These are phyloP conservation scores for Girardinus metallicus DNA, from an alignment of 2,797 vertebrate genomes.

Conservation along the genomic window DNA sequence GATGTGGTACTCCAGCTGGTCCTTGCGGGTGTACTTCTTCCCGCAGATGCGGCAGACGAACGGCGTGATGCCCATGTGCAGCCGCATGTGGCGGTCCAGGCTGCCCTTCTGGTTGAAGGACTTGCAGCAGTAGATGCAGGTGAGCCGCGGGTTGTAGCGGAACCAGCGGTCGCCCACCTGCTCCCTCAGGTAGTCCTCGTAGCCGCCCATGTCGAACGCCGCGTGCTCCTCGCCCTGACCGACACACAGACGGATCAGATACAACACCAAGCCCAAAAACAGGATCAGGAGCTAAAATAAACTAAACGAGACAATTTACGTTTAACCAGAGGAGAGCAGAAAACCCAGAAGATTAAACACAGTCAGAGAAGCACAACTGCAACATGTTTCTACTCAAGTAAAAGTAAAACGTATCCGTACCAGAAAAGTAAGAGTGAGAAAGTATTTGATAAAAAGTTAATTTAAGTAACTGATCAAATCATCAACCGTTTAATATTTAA, in stretches of 20 bases:
- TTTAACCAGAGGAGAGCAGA: no score
- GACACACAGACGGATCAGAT: neutral
- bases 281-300: no score
- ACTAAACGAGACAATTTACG: no score
- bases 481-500: no score
- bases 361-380: no score
- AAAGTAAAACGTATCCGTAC: no score
- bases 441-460: no score
- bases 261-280: no score
- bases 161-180: slow-evolving; percentile 98
- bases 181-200: slow-evolving; percentile 96
- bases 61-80: slow-evolving; percentile 98
- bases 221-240: slow-evolving; percentile 89
- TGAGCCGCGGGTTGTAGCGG: slow-evolving; percentile 97
- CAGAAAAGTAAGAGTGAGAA: no score
- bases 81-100: slow-evolving; percentile 96
- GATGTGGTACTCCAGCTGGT: slow-evolving; percentile 99
- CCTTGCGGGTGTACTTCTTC: slow-evolving; percentile 98
- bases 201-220: slow-evolving; percentile 92
- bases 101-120: slow-evolving; percentile 99
- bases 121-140: slow-evolving; percentile 99
- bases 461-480: no score
- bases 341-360: no score
- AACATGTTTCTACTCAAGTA: no score
- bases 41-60: slow-evolving; percentile 98